Evolutionary conservation across 2,113 vertebrate species (phyloP).

Genomic region (Dermatemys mawii): DNA sequence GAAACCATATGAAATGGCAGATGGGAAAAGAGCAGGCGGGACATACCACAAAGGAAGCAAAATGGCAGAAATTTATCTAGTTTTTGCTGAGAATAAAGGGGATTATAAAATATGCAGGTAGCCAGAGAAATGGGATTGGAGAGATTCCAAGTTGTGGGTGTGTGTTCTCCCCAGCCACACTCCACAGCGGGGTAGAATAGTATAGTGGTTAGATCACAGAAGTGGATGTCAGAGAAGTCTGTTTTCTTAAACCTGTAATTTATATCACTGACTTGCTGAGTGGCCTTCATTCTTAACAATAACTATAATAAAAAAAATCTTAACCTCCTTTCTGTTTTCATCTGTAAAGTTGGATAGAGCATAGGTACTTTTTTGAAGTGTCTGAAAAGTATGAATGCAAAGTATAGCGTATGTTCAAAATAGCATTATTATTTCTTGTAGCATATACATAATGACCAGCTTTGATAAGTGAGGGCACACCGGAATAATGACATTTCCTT

Average conservation of each 20-base stretch:
- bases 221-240: background rate
- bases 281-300: background rate
- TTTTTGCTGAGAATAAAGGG: background rate
- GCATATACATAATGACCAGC: background rate
- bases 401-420: background rate
- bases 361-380: background rate
- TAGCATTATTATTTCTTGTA: background rate
- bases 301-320: background rate
- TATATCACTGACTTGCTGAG: background rate
- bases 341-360: background rate
- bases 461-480: fast-evolving
- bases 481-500: fast-evolving
- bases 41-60: background rate
- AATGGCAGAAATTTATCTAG: slow-evolving; percentile 8
- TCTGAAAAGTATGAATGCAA: background rate
- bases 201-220: background rate
- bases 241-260: slow-evolving; percentile 6
- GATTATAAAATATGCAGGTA: background rate
- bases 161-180: background rate
- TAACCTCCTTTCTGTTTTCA: background rate
- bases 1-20: background rate
- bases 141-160: background rate
- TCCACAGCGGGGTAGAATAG: background rate
- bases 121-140: background rate
- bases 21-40: background rate